These are phyloP conservation scores for Noctua janthe DNA, from an alignment of 2,888 invertebrate genomes.

Conservation along the genomic window DNA sequence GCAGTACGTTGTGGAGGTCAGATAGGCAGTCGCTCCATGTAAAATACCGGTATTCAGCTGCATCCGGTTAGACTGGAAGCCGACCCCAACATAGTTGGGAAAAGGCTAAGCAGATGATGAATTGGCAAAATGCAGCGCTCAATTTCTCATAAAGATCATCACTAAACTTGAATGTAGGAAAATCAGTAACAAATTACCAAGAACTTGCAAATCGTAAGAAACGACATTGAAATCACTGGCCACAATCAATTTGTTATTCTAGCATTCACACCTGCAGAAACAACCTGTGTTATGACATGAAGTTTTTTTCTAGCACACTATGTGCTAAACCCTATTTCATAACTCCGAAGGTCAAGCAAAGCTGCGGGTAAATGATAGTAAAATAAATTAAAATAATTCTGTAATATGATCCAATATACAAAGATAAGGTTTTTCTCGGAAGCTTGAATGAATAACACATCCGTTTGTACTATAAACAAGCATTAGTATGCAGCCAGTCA, in stretches of 20 bases:
- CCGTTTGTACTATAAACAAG: constrained; percentile 58
- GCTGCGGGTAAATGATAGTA: constrained; percentile 45
- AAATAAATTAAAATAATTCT: constrained; percentile 29
- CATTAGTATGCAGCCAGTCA: constrained; percentile 44
- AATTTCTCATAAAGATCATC: background rate
- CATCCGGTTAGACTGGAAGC: no score
- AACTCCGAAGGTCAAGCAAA: constrained; percentile 49
- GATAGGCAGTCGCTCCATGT: no score
- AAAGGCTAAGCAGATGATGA: no score
- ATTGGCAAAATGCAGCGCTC: background rate
- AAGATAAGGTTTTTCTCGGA: constrained; percentile 61
- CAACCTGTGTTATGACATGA: constrained; percentile 28
- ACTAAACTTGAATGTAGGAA: background rate
- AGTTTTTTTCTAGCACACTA: constrained; percentile 30
- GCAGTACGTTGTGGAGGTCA: no score
- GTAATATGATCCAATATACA: constrained; percentile 46
- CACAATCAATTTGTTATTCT: background rate
- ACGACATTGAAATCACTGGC: background rate
- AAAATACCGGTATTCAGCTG: no score
- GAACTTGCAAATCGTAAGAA: background rate
- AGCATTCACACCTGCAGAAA: constrained; percentile 1
- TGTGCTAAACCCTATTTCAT: constrained; percentile 37
- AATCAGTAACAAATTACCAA: background rate
- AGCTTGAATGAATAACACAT: constrained; percentile 59
- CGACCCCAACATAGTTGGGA: no score